A percentile compares a stretch with the other conserved stretches of the same genome.
These are phyloP conservation scores for Typhlichthys eigenmanni DNA, from an alignment of 2,797 vertebrate genomes.

Conservation along the genomic window DNA sequence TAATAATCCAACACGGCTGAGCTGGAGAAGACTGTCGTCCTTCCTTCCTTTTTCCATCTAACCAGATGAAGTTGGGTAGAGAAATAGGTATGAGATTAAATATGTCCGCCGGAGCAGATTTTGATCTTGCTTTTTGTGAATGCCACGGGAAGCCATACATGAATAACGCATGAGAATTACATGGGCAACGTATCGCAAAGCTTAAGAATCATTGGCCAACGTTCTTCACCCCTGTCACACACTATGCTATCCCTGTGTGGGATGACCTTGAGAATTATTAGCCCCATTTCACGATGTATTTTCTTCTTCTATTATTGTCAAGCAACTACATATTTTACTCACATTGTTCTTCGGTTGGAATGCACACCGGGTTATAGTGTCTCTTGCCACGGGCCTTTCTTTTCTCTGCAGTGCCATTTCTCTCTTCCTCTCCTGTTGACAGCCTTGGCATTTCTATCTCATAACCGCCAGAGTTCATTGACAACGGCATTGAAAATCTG, in stretches of 20 bases:
- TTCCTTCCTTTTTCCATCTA: conserved; percentile 58
- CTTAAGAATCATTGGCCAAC: conserved; percentile 65
- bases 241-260: conserved; percentile 38
- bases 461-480: conserved; percentile 21
- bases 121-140: conserved; percentile 69
- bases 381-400: conserved; percentile 42
- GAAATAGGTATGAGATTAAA: conserved; percentile 75
- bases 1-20: conserved; percentile 74
- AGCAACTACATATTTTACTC: too few species aligned
- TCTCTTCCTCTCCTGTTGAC: conserved; percentile 42
- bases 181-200: conserved; percentile 70
- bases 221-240: conserved; percentile 54
- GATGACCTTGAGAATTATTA: conserved; percentile 62
- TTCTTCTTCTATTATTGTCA: too few species aligned
- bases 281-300: too few species aligned
- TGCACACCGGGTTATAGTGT: conserved; percentile 34
- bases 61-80: conserved; percentile 68
- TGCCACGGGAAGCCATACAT: conserved; percentile 69
- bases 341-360: conserved; percentile 35
- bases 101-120: conserved; percentile 76
- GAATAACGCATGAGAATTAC: conserved; percentile 76
- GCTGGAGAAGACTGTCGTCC: conserved; percentile 57
- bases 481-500: conserved; percentile 53
- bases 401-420: conserved; percentile 32
- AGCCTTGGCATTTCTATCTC: conserved; percentile 52